Percentiles rank a stretch among this genome's conserved stretches.
Evolutionary conservation across 2,113 vertebrate species (phyloP).

Genomic region (Crypturellus undulatus): DNA sequence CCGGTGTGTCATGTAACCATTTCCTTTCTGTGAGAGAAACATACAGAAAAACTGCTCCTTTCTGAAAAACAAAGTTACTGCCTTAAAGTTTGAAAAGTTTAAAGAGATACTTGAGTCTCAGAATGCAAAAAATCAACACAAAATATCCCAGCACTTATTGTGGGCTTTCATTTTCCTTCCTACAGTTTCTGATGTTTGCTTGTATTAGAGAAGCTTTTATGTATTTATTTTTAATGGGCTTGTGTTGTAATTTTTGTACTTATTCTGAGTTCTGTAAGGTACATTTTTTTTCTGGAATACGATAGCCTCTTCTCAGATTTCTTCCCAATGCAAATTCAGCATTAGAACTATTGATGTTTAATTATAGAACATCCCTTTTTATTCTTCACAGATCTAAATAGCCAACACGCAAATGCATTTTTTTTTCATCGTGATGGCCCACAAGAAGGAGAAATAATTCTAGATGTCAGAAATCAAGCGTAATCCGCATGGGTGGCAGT

Average conservation of each 20-base stretch:
- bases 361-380: neutral
- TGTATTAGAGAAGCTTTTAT: neutral
- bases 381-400: neutral
- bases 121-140: neutral
- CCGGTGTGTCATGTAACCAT: neutral
- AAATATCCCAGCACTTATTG: neutral
- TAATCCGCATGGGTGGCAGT: neutral
- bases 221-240: neutral
- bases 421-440: neutral
- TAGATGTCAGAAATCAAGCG: neutral
- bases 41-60: neutral
- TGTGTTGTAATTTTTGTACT: neutral
- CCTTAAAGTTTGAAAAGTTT: neutral
- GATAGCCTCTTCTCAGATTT: neutral
- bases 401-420: neutral
- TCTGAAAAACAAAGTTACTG: neutral
- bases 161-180: neutral
- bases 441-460: neutral
- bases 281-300: neutral
- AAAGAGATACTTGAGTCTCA: neutral
- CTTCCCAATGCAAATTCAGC: neutral
- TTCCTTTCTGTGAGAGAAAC: neutral
- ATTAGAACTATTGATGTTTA: neutral
- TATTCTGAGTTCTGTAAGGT: neutral
- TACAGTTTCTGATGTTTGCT: neutral